A percentile compares a stretch with the other conserved stretches of the same genome.
These are phyloP conservation scores for Sardina pilchardus DNA, from an alignment of 2,113 vertebrate species.

Conservation along the genomic window DNA sequence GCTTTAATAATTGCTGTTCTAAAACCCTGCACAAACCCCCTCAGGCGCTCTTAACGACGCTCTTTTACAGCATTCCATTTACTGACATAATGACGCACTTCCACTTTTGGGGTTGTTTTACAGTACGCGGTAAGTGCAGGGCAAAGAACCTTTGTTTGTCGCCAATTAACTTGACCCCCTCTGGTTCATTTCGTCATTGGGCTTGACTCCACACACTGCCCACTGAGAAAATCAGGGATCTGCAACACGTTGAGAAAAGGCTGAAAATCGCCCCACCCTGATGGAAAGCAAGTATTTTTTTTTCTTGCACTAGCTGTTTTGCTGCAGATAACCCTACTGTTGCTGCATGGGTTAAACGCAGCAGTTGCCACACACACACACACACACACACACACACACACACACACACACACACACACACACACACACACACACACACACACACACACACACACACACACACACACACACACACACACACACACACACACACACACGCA, in stretches of 20 bases:
- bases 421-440: too few species aligned
- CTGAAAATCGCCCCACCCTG: background rate
- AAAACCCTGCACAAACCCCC: background rate
- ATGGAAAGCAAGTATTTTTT: background rate
- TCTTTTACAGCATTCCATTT: background rate
- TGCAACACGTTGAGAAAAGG: background rate
- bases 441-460: too few species aligned
- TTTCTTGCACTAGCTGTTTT: background rate
- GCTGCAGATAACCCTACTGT: background rate
- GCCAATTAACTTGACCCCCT: conserved; percentile 57
- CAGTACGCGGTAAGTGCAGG: conserved; percentile 24
- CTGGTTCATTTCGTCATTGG: conserved; percentile 17
- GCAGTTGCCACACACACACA: too few species aligned
- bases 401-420: too few species aligned
- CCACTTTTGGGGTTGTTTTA: conserved; percentile 15
- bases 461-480: too few species aligned
- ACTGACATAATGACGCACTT: conserved; percentile 22
- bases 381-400: too few species aligned
- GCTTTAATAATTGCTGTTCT: conserved; percentile 10
- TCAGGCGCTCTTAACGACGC: background rate
- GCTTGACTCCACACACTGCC: conserved; percentile 1
- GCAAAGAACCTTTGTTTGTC: conserved; percentile 56
- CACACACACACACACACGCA: too few species aligned
- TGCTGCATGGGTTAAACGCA: background rate
- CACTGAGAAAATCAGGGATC: background rate